Conservation (phyloP, 2,113 vertebrate species). For the Heterotilapia buettikoferi region DNA sequence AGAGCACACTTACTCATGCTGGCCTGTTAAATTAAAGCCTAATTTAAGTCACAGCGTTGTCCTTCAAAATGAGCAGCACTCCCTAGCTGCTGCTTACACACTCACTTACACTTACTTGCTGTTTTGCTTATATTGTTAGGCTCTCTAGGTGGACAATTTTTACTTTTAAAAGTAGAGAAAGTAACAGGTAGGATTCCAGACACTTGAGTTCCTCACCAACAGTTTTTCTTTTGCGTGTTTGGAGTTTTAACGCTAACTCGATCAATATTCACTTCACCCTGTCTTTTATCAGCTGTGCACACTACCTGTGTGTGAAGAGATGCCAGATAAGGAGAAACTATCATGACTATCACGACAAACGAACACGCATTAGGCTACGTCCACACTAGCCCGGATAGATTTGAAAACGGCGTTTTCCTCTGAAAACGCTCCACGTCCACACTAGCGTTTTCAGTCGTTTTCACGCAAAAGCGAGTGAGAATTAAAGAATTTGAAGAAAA, state of each 20-base stretch:
- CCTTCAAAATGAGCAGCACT: not conserved
- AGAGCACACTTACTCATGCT: conserved; percentile 28
- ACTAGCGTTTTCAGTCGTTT: not conserved
- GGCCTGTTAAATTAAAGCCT: not conserved
- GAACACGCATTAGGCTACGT: not conserved
- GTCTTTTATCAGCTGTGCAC: not conserved
- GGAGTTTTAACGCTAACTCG: not conserved
- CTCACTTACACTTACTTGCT: not conserved
- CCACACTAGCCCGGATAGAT: not conserved
- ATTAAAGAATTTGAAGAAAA: not conserved
- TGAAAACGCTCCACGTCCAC: not conserved
- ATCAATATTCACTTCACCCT: not conserved
- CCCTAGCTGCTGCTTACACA: not conserved
- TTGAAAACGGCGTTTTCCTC: not conserved
- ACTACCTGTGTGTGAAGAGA: not conserved
- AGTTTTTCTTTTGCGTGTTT: not conserved
- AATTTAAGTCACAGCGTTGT: conserved; percentile 14
- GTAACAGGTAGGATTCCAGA: not conserved
- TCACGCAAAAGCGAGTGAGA: not conserved
- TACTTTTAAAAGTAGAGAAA: not conserved
- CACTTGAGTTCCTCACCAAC: not conserved
- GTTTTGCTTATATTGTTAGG: not conserved
- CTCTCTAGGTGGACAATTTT: not conserved
- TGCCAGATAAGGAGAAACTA: not conserved
- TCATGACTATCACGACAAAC: not conserved